Conservation (phyloP, 2,888 invertebrate species). For the Nycteola revayana region DNA sequence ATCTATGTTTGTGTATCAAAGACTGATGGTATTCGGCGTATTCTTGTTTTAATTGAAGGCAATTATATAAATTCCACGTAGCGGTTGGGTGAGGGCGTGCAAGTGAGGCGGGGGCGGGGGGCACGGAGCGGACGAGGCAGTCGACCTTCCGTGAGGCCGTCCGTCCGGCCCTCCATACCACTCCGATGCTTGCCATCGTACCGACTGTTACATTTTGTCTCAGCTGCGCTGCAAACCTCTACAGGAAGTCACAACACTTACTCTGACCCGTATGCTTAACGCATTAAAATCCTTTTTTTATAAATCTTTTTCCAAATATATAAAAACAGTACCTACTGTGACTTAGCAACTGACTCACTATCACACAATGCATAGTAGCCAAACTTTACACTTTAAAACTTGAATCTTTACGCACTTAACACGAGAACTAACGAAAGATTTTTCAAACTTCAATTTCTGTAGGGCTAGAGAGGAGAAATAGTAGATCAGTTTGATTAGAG, state of each 20-base stretch:
- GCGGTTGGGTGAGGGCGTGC: constrained; percentile 50
- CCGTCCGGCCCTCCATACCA: constrained; percentile 57
- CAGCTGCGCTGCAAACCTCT: constrained; percentile 19
- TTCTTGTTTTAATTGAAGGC: constrained; percentile 75
- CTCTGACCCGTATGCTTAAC: constrained; percentile 28
- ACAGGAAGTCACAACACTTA: constrained; percentile 29
- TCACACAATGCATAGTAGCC: too few species aligned
- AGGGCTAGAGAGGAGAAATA: too few species aligned
- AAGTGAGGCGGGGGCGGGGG: constrained; percentile 29
- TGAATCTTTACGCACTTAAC: too few species aligned
- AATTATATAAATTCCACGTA: constrained; percentile 79
- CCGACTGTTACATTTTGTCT: constrained; percentile 32
- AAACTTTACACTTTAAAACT: too few species aligned
- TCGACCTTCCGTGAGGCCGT: constrained; percentile 80
- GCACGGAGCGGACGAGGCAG: constrained; percentile 51
- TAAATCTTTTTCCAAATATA: too few species aligned
- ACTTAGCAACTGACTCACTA: too few species aligned
- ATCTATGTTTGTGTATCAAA: constrained; percentile 40
- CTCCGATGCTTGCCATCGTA: constrained; percentile 50
- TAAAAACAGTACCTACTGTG: too few species aligned
- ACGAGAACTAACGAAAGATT: too few species aligned
- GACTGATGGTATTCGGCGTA: constrained; percentile 54
- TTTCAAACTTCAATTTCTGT: too few species aligned
- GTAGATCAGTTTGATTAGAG: too few species aligned
- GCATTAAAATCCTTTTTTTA: too few species aligned